Evolutionary conservation across 1,140 invertebrate genomes (phyloP), one percentile per base, ranked within the genome.

Genomic region (Ips typographus): DNA sequence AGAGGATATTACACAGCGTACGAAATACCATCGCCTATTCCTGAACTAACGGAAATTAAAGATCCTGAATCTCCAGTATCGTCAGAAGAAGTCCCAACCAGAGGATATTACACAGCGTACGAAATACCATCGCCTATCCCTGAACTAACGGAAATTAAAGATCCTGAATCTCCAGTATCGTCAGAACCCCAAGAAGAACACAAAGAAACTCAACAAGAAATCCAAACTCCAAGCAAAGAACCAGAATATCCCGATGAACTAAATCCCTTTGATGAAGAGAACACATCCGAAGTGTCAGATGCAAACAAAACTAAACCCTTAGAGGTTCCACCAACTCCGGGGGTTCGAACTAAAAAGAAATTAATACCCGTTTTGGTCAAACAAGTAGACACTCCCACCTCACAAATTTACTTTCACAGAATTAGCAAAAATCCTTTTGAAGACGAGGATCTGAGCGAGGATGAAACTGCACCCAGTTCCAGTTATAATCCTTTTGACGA

Each of bases 191-290:
- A n/a, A n/a, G 36, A 5, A n/a, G 36, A 6, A 6, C 5, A 47
- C n/a, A 47, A 47, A 6, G n/a, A 6, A 47, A 6, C n/a, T 5
- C 44, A 5, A 6, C 5, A 47, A 47, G 44, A 47, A 47, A 47
- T 47, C n/a, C 44, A 47, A 47, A n/a, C 44, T 22, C 22, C 22
- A 22, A 22, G 22, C 22, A 22, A 22, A 22, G 22, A 22, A 22
- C 44, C 7, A 22, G 44, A 49, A 49, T 94, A 94, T 83, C 92
- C 92, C 0, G 84, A 87, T 55, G 85, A 90, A 71, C 81, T 94
- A 58, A 94, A 94, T 85, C 93, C 93, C 2, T 94, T 93, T 80
- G 87, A 85, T 61, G 88, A 89, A 40, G 84, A 86, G 80, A 81
- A 78, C 42, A 85, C 22, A 22, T 22, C 22, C 22, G 22, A 22